A percentile compares a stretch with the other conserved stretches of the same genome.
These are phyloP conservation scores for Dioctria rufipes DNA, from an alignment of 2,888 invertebrate species.

Conservation along the genomic window DNA sequence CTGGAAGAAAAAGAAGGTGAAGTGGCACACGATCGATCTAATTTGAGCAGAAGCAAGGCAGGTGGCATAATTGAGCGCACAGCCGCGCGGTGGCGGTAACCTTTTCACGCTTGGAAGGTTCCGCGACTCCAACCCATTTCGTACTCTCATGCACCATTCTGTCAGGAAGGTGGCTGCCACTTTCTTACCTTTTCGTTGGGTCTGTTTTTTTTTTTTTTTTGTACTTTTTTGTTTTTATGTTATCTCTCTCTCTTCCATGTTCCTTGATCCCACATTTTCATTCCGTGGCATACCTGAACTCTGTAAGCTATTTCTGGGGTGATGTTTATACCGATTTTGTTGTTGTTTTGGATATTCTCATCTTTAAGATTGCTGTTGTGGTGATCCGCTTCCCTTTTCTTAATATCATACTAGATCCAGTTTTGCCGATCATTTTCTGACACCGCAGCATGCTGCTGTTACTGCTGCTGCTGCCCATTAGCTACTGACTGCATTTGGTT, in stretches of 20 bases:
- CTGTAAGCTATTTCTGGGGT: background rate
- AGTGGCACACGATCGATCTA: slow-evolving; percentile 51
- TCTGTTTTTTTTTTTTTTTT: background rate
- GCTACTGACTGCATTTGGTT: too few species aligned
- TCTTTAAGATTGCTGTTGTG: too few species aligned
- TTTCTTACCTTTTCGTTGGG: background rate
- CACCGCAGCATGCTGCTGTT: too few species aligned
- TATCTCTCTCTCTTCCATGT: background rate
- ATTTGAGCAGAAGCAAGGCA: slow-evolving; percentile 46
- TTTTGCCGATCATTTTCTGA: too few species aligned
- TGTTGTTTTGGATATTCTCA: background rate
- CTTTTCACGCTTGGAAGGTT: slow-evolving; percentile 25
- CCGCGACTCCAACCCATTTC: slow-evolving; percentile 12
- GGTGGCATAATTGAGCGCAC: slow-evolving; percentile 45
- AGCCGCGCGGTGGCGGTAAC: slow-evolving; percentile 38
- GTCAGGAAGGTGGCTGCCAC: background rate
- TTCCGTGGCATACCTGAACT: background rate
- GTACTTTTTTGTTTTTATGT: background rate
- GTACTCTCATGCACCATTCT: background rate
- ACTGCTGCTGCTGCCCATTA: too few species aligned
- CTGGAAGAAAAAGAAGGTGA: slow-evolving; percentile 41
- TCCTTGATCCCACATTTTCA: background rate
- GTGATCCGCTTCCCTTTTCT: too few species aligned
- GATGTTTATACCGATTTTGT: background rate
- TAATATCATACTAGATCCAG: too few species aligned